Conservation (phyloP, 2,797 vertebrate species). For the Sylvia borin region DNA sequence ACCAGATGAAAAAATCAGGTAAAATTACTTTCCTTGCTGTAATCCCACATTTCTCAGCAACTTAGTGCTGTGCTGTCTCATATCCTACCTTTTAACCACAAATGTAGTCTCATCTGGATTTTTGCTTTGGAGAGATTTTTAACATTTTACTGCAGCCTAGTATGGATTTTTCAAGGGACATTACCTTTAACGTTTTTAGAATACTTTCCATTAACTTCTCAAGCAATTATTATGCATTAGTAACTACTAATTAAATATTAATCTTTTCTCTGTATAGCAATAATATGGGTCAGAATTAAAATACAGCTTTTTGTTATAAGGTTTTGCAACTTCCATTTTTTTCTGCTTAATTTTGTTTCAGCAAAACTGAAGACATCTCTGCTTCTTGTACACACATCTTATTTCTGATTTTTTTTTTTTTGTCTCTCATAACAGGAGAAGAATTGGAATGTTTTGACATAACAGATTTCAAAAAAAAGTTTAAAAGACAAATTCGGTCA, state of each 20-base stretch:
- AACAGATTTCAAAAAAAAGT: constrained; percentile 82
- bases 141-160: neutral
- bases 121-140: neutral
- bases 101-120: neutral
- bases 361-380: neutral
- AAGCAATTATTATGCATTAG: neutral
- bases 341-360: neutral
- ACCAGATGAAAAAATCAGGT: constrained; percentile 79
- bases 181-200: neutral
- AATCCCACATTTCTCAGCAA: neutral
- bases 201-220: neutral
- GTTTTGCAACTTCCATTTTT: neutral
- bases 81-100: neutral
- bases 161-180: neutral
- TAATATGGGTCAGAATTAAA: neutral
- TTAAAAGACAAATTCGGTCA: constrained; percentile 83
- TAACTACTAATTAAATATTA: neutral
- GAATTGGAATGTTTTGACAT: constrained; percentile 79
- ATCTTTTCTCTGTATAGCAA: neutral
- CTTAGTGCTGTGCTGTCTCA: neutral
- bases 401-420: neutral
- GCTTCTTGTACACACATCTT: neutral
- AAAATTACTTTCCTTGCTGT: neutral
- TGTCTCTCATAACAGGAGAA: constrained; percentile 70
- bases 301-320: neutral